Evolutionary conservation across 2,797 vertebrate species (phyloP).

Genomic region (Cyclopterus lumpus): DNA sequence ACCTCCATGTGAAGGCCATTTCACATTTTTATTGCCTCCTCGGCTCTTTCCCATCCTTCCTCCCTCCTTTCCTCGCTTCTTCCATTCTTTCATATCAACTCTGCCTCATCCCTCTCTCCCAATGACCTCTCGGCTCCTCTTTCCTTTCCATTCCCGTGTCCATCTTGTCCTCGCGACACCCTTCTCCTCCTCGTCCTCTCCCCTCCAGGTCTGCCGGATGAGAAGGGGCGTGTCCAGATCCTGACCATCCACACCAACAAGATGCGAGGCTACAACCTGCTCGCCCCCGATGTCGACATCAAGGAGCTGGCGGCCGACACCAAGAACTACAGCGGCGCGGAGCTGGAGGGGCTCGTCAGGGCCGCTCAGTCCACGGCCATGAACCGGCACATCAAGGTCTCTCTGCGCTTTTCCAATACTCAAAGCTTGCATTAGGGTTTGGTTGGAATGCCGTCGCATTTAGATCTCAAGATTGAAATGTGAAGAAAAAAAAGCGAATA

Average conservation of each 20-base stretch:
- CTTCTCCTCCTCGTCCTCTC: background rate
- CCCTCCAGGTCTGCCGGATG: conserved; percentile 91
- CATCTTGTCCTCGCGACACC: background rate
- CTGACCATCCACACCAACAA: conserved; percentile 95
- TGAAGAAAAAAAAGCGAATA: background rate
- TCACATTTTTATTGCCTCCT: background rate
- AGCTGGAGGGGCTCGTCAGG: conserved; percentile 95
- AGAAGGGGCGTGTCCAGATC: conserved; percentile 96
- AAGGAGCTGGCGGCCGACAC: conserved; percentile 91
- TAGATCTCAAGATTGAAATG: background rate
- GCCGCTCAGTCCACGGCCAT: conserved; percentile 98
- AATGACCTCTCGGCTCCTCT: background rate
- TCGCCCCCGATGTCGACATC: conserved; percentile 88
- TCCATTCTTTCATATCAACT: background rate
- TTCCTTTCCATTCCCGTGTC: background rate
- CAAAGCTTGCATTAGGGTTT: background rate
- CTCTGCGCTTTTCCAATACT: background rate
- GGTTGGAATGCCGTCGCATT: too few relatives aligned
- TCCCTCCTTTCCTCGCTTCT: background rate
- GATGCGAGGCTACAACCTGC: conserved; percentile 91
- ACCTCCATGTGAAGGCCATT: background rate
- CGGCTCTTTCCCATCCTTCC: background rate
- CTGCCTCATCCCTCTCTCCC: background rate
- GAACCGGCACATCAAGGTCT: conserved; percentile 98
- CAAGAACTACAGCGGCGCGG: conserved; percentile 98